phyloP scores from a whole-genome alignment of 2,888 invertebrate species.

The Drosophila peninsularis region DNA sequence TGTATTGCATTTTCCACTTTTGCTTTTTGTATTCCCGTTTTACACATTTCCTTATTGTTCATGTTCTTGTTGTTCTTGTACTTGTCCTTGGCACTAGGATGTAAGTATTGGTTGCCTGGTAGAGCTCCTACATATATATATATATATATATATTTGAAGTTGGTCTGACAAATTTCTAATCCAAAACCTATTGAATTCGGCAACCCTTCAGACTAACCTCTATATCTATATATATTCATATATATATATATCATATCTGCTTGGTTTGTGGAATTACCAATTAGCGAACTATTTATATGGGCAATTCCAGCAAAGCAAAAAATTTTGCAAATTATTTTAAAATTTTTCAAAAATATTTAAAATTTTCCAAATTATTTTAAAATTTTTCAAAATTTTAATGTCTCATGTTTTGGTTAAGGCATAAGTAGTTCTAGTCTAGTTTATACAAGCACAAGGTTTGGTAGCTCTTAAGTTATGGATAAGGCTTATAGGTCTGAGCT shows the following conservation, averaged over 20 bases:
- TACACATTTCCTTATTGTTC: constrained; percentile 13
- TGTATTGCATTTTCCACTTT: constrained; percentile 42
- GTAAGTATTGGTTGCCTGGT: constrained; percentile 59
- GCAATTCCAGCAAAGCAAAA: constrained; percentile 5
- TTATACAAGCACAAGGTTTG: background rate
- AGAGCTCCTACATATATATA: constrained; percentile 11
- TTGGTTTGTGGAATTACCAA: constrained; percentile 34
- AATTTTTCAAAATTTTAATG: background rate
- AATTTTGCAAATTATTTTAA: background rate
- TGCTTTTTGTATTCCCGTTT: constrained; percentile 47
- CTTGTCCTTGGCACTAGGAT: constrained; percentile 62
- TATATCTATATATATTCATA: background rate
- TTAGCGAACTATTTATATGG: constrained; percentile 15
- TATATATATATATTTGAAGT: background rate
- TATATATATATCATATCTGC: background rate
- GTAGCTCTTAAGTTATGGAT: background rate
- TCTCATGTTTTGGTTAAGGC: background rate
- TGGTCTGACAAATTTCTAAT: constrained; percentile 8
- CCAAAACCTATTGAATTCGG: background rate
- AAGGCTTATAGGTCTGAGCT: background rate
- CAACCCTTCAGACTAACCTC: background rate
- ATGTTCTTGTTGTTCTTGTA: constrained; percentile 26
- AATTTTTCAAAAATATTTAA: background rate
- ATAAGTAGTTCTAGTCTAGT: background rate
- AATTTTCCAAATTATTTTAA: background rate